Evolutionary conservation across 1,140 invertebrate species (phyloP).

Genomic region (Trachelipus rathkii): DNA sequence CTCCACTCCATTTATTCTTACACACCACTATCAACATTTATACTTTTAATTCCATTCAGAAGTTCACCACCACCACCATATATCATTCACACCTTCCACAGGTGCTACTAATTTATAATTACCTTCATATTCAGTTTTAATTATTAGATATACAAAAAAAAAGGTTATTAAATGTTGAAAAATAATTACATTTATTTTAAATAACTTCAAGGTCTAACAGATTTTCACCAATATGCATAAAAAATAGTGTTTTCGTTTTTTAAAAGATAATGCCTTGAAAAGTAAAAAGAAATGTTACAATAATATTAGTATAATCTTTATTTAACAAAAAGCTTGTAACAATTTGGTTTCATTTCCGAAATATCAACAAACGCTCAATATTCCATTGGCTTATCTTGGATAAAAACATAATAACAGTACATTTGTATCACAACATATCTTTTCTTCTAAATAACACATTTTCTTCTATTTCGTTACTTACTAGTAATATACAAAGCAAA

Average conservation of each 20-base stretch:
- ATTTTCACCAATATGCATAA: not conserved
- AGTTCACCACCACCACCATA: too few species aligned
- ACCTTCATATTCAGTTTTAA: too few species aligned
- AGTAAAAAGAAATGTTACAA: not conserved
- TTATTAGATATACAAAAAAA: too few species aligned
- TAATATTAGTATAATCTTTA: not conserved
- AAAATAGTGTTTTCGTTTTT: not conserved
- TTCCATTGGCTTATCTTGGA: not conserved
- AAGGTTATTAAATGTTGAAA: too few species aligned
- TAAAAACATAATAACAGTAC: not conserved
- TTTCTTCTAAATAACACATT: constrained; percentile 2
- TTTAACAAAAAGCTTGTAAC: not conserved
- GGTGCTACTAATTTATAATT: too few species aligned
- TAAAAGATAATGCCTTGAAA: constrained; percentile 1
- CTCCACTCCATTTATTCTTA: too few species aligned
- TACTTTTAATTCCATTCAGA: too few species aligned
- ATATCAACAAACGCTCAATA: not conserved
- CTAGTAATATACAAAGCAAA: not conserved
- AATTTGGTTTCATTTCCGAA: not conserved
- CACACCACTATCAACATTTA: too few species aligned
- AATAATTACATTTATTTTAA: not conserved
- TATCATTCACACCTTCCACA: too few species aligned
- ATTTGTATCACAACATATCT: not conserved
- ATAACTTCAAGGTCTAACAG: constrained; percentile 7
- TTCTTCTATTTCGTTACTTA: not conserved